Percentiles rank a stretch among this genome's conserved stretches.
Evolutionary conservation across 2,888 invertebrate species (phyloP).

Genomic region (Agriotes lineatus): DNA sequence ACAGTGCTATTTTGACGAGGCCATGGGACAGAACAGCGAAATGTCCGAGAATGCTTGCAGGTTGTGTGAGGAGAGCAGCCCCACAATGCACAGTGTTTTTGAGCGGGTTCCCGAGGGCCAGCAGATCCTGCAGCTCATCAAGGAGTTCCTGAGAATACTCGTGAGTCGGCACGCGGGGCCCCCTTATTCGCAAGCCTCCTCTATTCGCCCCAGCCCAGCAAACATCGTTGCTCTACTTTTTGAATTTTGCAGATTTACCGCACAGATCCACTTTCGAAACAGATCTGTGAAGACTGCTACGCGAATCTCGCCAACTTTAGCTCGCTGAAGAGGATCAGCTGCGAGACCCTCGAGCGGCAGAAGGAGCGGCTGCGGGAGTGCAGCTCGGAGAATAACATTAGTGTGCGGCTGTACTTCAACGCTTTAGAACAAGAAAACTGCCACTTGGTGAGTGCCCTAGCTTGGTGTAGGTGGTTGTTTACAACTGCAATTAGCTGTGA

Average conservation of each 20-base stretch:
- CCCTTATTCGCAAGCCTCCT: no score
- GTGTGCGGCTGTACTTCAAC: conserved; percentile 50
- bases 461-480: neutral
- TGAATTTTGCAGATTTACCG: conserved; percentile 61
- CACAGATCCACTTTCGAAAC: conserved; percentile 64
- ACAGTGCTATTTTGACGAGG: conserved; percentile 26
- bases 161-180: conserved; percentile 61
- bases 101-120: conserved; percentile 62
- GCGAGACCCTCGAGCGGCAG: conserved; percentile 58
- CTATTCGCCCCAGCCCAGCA: no score
- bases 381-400: conserved; percentile 43
- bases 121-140: conserved; percentile 63
- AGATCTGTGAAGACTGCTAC: conserved; percentile 61
- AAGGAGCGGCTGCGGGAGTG: conserved; percentile 52
- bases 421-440: conserved; percentile 46
- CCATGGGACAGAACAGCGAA: conserved; percentile 42
- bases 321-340: conserved; percentile 57
- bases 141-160: conserved; percentile 62
- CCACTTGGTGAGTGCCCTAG: neutral
- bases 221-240: conserved; percentile 7
- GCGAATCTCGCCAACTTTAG: conserved; percentile 56
- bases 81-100: conserved; percentile 62
- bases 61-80: conserved; percentile 58
- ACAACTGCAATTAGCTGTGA: neutral
- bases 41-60: conserved; percentile 58